Evolutionary conservation across 2,797 vertebrate species (phyloP).

Genomic region (Knipowitschia caucasica): DNA sequence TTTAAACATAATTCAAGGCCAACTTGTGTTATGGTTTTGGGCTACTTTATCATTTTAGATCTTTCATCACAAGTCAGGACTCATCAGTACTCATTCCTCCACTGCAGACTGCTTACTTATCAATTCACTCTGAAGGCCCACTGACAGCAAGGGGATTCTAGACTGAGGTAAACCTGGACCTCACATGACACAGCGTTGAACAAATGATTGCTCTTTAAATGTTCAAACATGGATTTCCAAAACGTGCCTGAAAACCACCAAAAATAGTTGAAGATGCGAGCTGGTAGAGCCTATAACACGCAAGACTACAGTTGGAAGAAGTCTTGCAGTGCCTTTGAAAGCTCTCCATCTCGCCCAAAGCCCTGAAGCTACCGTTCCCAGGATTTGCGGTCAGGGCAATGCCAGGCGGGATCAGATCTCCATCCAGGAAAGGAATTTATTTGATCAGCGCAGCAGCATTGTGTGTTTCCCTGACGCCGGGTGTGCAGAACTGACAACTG

Average conservation of each 20-base stretch:
- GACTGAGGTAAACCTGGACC: conserved; percentile 15
- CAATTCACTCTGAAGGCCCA: conserved; percentile 14
- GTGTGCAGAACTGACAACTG: conserved; percentile 20
- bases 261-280: conserved; percentile 17
- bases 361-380: conserved; percentile 46
- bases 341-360: conserved; percentile 36
- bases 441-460: conserved; percentile 35
- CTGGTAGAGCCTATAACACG: conserved; percentile 45
- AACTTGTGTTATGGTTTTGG: too few relatives aligned
- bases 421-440: conserved; percentile 41
- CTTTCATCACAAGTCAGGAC: too few relatives aligned
- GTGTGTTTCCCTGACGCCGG: conserved; percentile 36
- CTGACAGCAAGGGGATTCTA: conserved; percentile 9
- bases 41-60: too few relatives aligned
- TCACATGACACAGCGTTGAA: conserved; percentile 1
- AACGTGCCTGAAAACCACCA: conserved; percentile 21
- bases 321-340: conserved; percentile 53
- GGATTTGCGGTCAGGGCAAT: conserved; percentile 53
- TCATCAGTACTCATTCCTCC: too few relatives aligned
- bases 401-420: conserved; percentile 55
- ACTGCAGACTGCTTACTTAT: not conserved
- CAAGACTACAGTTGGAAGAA: conserved; percentile 40
- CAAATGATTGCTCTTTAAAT: conserved; percentile 11
- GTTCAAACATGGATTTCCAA: conserved; percentile 20
- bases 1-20: too few relatives aligned